Percentiles rank a stretch among this genome's conserved stretches.
phyloP scores from a whole-genome alignment of 2,113 vertebrate species.

The Coracopsis vasa region DNA sequence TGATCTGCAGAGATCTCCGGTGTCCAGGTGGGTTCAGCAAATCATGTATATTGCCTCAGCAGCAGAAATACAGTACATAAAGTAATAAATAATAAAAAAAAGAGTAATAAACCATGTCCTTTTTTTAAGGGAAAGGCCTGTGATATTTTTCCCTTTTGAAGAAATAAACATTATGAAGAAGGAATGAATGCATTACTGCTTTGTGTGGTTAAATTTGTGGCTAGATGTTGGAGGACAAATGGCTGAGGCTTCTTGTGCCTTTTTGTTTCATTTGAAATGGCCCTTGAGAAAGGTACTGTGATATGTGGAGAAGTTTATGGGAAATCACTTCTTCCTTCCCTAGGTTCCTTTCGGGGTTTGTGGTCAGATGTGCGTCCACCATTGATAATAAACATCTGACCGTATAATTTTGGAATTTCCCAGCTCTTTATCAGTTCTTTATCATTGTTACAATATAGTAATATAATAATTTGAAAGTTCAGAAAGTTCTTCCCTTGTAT shows the following conservation, averaged over 20 bases:
- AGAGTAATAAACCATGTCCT: background rate
- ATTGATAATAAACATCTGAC: background rate
- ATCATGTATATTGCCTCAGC: background rate
- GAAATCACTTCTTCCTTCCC: background rate
- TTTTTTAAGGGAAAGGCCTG: background rate
- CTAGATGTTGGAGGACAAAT: background rate
- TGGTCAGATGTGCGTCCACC: background rate
- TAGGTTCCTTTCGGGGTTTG: background rate
- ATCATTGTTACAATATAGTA: background rate
- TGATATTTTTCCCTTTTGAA: background rate
- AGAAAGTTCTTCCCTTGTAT: background rate
- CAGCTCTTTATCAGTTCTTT: background rate
- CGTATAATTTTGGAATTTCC: background rate
- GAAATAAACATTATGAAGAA: background rate
- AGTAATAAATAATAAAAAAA: background rate
- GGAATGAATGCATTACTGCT: background rate
- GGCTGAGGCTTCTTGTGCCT: background rate
- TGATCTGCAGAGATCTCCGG: background rate
- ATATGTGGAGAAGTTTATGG: background rate
- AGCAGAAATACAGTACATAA: background rate
- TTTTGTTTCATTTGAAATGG: background rate
- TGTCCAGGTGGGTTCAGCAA: conserved; percentile 12
- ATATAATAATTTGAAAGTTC: background rate
- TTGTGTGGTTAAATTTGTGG: background rate
- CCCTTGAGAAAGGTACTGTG: background rate